Evolutionary conservation across 1,140 invertebrate genomes (phyloP).

Genomic region (Drosophila sechellia): DNA sequence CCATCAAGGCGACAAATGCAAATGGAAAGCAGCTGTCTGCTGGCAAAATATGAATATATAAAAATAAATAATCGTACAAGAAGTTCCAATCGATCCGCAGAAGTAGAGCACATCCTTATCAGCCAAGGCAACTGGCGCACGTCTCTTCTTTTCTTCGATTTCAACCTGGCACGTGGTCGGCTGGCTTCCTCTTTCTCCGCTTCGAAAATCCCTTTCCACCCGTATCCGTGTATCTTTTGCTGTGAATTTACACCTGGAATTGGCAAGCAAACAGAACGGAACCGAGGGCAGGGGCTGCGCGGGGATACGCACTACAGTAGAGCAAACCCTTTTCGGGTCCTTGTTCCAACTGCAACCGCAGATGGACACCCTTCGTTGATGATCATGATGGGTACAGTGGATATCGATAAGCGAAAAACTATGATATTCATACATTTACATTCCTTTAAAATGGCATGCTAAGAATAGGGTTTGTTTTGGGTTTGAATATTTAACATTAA

Average conservation of each 20-base stretch:
- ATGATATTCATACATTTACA: too few relatives aligned
- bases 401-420: neutral
- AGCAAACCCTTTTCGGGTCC: constrained; percentile 59
- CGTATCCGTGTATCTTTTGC: constrained; percentile 32
- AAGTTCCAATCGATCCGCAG: constrained; percentile 20
- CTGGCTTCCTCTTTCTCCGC: constrained; percentile 49
- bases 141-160: constrained; percentile 41
- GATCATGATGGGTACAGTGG: constrained; percentile 21
- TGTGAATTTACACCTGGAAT: constrained; percentile 82
- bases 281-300: constrained; percentile 9
- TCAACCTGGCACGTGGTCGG: constrained; percentile 49
- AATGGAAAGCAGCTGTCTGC: constrained; percentile 56
- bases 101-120: constrained; percentile 59
- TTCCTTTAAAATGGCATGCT: too few relatives aligned
- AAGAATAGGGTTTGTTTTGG: too few relatives aligned
- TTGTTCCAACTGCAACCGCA: constrained; percentile 69
- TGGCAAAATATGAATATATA: constrained; percentile 63
- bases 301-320: constrained; percentile 18
- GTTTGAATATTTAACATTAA: neutral
- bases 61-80: constrained; percentile 31
- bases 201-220: constrained; percentile 31
- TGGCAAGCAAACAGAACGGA: constrained; percentile 69
- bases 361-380: constrained; percentile 57
- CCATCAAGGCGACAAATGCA: constrained; percentile 42
- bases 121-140: constrained; percentile 73